Base-by-base conservation (phyloP, 2,113 vertebrate species). In the Lagopus leucura region DNA sequence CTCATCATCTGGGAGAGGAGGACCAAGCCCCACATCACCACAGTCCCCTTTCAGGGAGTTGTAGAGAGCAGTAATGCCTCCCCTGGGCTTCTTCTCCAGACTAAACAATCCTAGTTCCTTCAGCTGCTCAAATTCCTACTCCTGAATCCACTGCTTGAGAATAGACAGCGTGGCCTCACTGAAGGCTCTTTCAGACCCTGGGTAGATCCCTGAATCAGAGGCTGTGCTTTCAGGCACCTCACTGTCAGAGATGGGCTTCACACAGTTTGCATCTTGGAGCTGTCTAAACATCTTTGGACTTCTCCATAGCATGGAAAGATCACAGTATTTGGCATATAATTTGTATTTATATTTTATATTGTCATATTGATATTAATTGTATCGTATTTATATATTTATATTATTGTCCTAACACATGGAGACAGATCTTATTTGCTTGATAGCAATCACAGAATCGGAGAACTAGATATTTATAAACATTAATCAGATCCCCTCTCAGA, bases 131-230 rank as follows among this genome's bases (percentile, higher is more conserved):
- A 61, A 17, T 12, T 13, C 16, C 4, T 2, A 5, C 22, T 45
- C 19, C 5, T 10, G 15, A 10, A 43, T 63, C 10, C 1, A 1
- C 1, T 42, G 19, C 45, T n/a, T 19, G 32, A 47, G 50, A 13
- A 16, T 2, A 60, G 38, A 11, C 36, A 21, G 4, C 48, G n/a
- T 0, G 3, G 42, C 8, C 50, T 38, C 6, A 6, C 27, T 38
- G n/a, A 8, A 13, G 21, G 34, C 55, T 52, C 24, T 2, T 19
- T 60, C 47, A 75, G 47, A 30, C 6, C 22, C 11, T 25, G 27
- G 61, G 67, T n/a, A 42, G 38, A 27, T 5, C 61, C 30, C 14
- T 7, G 43, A 27, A 5, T 34, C 30, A 5, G 0, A 2, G 36
- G 64, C 2, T 4, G 6, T 2, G 25, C 42, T 36, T 27, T 43